Percentiles rank a stretch among this genome's conserved stretches.
Conservation (phyloP, 2,797 vertebrate species). For the Leptodactylus fallax region DNA sequence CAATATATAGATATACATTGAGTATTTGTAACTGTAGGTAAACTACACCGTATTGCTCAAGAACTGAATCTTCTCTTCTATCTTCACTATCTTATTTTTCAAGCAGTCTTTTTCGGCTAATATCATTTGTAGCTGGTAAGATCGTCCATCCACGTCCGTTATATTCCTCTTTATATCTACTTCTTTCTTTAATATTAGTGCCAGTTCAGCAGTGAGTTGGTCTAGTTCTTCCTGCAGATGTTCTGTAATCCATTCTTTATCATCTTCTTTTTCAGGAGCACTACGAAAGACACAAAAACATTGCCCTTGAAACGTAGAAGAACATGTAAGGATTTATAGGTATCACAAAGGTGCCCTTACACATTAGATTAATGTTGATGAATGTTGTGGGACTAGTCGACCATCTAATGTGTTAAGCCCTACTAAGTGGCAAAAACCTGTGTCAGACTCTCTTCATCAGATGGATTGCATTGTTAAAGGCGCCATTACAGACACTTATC, state of each 20-base stretch:
- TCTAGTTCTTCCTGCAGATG: conserved; percentile 64
- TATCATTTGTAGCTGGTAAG: conserved; percentile 59
- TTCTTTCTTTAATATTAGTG: conserved; percentile 46
- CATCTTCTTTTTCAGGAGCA: neutral
- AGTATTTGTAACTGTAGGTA: neutral
- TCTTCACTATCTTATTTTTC: conserved; percentile 42
- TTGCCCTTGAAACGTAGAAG: too few relatives aligned
- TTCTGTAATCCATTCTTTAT: neutral
- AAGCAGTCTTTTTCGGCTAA: conserved; percentile 64
- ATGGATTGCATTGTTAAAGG: too few relatives aligned
- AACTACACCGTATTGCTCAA: conserved; percentile 20
- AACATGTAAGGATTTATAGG: neutral
- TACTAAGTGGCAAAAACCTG: too few relatives aligned
- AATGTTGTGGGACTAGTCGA: too few relatives aligned
- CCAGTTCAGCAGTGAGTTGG: conserved; percentile 59
- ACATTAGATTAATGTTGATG: too few relatives aligned
- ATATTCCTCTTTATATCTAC: neutral
- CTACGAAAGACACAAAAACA: neutral
- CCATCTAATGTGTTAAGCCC: too few relatives aligned
- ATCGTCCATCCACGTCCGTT: conserved; percentile 25
- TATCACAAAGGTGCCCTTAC: too few relatives aligned
- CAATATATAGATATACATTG: too few relatives aligned
- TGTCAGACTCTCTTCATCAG: too few relatives aligned
- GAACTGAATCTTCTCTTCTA: conserved; percentile 61
- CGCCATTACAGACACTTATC: too few relatives aligned